Conservation (phyloP, 1,140 invertebrate species). For the Brachionus calyciflorus region DNA sequence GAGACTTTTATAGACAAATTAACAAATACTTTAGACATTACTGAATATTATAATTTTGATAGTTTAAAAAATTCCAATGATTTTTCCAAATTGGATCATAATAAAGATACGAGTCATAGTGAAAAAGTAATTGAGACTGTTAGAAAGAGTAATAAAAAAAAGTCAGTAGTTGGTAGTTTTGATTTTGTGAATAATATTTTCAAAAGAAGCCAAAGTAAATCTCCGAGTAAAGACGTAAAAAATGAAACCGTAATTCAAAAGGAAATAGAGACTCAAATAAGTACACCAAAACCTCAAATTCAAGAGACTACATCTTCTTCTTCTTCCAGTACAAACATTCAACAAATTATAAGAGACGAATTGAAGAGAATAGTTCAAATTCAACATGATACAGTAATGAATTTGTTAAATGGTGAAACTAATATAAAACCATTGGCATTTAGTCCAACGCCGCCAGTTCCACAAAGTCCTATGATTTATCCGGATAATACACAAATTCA, state of each 20-base stretch:
- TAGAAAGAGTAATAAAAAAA: no score
- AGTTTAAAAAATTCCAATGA: not conserved
- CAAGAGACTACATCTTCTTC: not conserved
- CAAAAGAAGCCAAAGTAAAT: no score
- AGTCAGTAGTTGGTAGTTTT: no score
- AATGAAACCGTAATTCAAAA: no score
- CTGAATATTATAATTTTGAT: conserved; percentile 25
- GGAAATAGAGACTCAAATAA: not conserved
- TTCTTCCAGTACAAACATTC: not conserved
- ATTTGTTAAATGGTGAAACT: conserved; percentile 20
- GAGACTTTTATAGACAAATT: not conserved
- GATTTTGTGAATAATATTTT: no score
- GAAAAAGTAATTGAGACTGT: no score
- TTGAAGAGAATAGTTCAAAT: conserved; percentile 36
- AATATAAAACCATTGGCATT: not conserved
- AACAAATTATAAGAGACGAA: conserved; percentile 6
- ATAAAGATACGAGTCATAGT: no score
- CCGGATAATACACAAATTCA: not conserved
- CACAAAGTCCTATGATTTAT: no score
- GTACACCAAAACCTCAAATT: not conserved
- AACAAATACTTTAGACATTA: not conserved
- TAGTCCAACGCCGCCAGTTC: no score
- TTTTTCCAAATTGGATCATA: no score
- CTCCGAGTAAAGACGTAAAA: no score
- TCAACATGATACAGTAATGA: conserved; percentile 34